Conservation (phyloP, 2,797 vertebrate species). For the Gambusia yucatana region DNA sequence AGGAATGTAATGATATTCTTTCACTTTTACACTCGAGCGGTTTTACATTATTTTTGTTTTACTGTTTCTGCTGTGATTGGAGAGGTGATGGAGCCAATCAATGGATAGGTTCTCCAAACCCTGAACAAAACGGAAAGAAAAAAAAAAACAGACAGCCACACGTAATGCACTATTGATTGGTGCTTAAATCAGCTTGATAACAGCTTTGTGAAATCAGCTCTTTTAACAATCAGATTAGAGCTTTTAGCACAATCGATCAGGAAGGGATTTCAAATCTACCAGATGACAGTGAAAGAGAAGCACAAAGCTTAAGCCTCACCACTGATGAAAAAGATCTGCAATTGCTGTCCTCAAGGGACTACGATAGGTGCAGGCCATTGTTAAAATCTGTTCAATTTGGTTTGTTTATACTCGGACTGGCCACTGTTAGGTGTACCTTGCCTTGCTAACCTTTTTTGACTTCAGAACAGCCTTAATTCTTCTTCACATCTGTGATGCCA, state of each 20-base stretch:
- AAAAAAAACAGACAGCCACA: slow-evolving; percentile 65
- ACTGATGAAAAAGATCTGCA: slow-evolving; percentile 57
- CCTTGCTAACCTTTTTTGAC: neutral
- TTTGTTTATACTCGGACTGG: neutral
- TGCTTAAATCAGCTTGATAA: slow-evolving; percentile 87
- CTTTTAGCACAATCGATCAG: slow-evolving; percentile 84
- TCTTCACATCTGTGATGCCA: neutral
- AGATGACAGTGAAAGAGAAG: slow-evolving; percentile 75
- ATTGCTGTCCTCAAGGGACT: slow-evolving; percentile 27
- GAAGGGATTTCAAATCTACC: slow-evolving; percentile 76
- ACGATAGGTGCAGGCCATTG: slow-evolving; percentile 28
- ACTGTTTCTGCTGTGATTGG: slow-evolving; percentile 38
- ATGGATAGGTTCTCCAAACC: slow-evolving; percentile 71
- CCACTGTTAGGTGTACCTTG: neutral
- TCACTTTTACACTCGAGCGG: slow-evolving; percentile 61
- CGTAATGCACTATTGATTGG: slow-evolving; percentile 82
- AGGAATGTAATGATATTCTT: slow-evolving; percentile 35
- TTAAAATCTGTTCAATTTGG: neutral
- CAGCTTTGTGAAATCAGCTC: slow-evolving; percentile 88
- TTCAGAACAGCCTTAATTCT: neutral
- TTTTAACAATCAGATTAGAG: slow-evolving; percentile 87
- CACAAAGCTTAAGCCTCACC: slow-evolving; percentile 46
- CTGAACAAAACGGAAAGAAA: slow-evolving; percentile 21
- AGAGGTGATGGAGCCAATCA: slow-evolving; percentile 58
- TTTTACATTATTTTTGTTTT: slow-evolving; percentile 53